phyloP scores from a whole-genome alignment of 2,888 invertebrate genomes.

The Pristionchus maxplancki region DNA sequence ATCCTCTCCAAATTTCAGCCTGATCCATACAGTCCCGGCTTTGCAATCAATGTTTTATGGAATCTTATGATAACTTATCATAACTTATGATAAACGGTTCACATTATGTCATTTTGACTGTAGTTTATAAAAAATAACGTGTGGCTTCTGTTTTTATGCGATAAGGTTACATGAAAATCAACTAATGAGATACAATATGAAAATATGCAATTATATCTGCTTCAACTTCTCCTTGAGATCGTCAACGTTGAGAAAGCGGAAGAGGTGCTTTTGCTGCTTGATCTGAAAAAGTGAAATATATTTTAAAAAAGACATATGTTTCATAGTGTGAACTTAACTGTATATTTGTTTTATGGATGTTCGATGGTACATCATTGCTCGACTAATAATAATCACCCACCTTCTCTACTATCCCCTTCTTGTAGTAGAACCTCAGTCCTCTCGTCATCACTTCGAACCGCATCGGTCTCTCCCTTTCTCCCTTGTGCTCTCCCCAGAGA shows the following conservation, averaged over 20 bases:
- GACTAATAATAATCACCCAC: background rate
- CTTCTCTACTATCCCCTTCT: slow-evolving; percentile 24
- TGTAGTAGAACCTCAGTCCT: slow-evolving; percentile 27
- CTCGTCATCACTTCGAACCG: slow-evolving; percentile 29
- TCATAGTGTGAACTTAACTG: no score
- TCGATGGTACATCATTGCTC: no score
- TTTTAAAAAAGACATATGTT: background rate
- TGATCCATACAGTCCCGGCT: no score
- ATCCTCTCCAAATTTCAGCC: no score
- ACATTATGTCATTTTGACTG: no score
- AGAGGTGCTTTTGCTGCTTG: background rate
- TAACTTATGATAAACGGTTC: no score
- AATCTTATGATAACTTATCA: no score
- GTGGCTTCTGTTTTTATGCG: background rate
- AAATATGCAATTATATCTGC: no score
- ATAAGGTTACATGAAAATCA: no score
- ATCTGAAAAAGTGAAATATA: background rate
- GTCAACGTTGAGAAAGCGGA: background rate
- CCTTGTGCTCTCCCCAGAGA: slow-evolving; percentile 3
- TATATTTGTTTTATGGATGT: no score
- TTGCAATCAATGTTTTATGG: no score
- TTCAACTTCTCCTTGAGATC: background rate
- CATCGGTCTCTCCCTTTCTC: background rate
- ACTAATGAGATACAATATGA: no score
- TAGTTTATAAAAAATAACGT: background rate